Percentiles rank a stretch among this genome's conserved stretches.
Evolutionary conservation across 2,888 invertebrate species (phyloP).

Genomic region (Ecdyonurus torrentis): DNA sequence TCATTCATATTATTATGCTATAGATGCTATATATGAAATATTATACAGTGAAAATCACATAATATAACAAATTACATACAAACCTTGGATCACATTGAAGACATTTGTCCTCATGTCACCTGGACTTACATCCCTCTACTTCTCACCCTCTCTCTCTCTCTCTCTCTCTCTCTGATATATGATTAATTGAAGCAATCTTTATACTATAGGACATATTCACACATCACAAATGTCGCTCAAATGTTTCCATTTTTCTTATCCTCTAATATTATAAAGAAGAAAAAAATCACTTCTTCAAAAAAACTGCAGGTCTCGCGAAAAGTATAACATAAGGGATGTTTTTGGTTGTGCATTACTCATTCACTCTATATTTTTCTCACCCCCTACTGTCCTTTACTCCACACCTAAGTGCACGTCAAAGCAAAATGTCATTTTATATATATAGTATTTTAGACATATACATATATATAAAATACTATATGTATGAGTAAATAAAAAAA

Average conservation of each 20-base stretch:
- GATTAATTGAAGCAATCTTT: neutral
- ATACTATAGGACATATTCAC: neutral
- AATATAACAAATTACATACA: neutral
- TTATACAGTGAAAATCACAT: no score
- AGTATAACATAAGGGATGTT: neutral
- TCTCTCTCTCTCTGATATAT: neutral
- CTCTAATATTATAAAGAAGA: neutral
- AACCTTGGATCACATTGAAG: neutral
- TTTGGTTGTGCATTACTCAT: neutral
- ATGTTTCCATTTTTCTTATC: neutral
- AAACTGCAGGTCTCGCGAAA: neutral
- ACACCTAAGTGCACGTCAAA: neutral
- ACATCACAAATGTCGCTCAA: neutral
- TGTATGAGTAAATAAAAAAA: neutral
- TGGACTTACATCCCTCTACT: no score
- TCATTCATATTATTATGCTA: no score
- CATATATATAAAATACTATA: no score
- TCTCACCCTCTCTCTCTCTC: no score
- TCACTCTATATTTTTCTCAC: neutral
- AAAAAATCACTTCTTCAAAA: neutral
- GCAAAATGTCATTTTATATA: neutral
- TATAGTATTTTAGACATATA: no score
- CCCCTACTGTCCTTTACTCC: neutral
- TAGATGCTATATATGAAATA: no score
- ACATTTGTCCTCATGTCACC: neutral